Percentiles rank a stretch among this genome's conserved stretches.
Conservation (phyloP, 2,113 vertebrate species). For the Oreochromis aureus region DNA sequence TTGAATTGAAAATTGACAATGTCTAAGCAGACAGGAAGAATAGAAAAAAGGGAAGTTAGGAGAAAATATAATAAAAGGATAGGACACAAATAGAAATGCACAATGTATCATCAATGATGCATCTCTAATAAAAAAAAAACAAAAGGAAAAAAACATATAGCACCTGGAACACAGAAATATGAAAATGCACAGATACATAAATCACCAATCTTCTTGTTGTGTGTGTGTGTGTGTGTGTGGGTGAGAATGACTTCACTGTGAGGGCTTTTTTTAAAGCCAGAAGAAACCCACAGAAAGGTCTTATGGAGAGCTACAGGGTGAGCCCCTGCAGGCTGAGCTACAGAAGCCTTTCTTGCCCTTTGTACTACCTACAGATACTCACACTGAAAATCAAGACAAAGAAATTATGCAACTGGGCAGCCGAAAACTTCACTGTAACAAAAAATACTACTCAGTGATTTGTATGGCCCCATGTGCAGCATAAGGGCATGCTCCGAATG, state of each 20-base stretch:
- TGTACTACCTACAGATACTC: neutral
- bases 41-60: neutral
- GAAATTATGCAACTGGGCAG: neutral
- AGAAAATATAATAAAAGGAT: neutral
- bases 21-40: neutral
- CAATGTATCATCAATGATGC: neutral
- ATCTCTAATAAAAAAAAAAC: neutral
- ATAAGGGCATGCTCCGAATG: neutral
- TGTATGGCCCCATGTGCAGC: neutral
- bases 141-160: neutral
- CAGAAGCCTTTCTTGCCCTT: neutral
- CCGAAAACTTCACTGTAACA: neutral
- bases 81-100: neutral
- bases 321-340: neutral
- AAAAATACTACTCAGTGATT: neutral
- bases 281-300: neutral
- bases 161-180: neutral
- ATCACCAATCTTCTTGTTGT: neutral
- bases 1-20: neutral
- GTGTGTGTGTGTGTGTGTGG: neutral
- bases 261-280: neutral
- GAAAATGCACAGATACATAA: neutral
- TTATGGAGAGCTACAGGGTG: neutral
- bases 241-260: neutral
- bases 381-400: neutral